Evolutionary conservation across 2,888 invertebrate genomes (phyloP).

Genomic region (Didymodactylos carnosus): DNA sequence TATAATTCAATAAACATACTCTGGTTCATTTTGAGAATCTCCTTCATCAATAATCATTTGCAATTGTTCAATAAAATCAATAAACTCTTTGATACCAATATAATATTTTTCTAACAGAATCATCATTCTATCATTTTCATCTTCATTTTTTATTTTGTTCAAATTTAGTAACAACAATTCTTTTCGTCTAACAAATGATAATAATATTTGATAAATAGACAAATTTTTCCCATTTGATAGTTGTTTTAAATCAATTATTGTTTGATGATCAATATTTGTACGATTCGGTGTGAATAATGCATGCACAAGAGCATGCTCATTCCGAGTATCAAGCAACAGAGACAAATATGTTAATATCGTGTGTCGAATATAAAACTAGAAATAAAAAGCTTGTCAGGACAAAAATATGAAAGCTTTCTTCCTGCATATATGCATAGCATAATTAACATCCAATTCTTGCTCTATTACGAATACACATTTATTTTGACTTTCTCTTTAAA

Average conservation of each 20-base stretch:
- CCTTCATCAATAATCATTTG: neutral
- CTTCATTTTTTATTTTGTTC: neutral
- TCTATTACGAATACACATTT: too few species aligned
- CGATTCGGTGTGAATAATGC: neutral
- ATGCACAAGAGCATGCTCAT: neutral
- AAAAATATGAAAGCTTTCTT: neutral
- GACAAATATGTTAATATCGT: neutral
- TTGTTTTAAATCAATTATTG: neutral
- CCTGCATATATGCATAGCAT: too few species aligned
- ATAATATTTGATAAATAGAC: neutral
- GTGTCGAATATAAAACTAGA: neutral
- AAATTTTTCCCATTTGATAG: neutral
- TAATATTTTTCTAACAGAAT: neutral
- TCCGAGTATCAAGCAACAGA: neutral
- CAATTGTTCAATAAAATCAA: neutral
- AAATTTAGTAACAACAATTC: neutral
- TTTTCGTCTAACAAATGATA: neutral
- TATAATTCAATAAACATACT: too few species aligned
- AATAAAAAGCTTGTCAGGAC: neutral
- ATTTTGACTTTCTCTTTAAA: too few species aligned
- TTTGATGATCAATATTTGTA: neutral
- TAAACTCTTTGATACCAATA: neutral
- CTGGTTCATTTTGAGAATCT: neutral
- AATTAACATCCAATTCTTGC: too few species aligned
- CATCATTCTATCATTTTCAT: neutral